Evolutionary conservation across 2,888 invertebrate genomes (phyloP).

Genomic region (Buathra laborator): DNA sequence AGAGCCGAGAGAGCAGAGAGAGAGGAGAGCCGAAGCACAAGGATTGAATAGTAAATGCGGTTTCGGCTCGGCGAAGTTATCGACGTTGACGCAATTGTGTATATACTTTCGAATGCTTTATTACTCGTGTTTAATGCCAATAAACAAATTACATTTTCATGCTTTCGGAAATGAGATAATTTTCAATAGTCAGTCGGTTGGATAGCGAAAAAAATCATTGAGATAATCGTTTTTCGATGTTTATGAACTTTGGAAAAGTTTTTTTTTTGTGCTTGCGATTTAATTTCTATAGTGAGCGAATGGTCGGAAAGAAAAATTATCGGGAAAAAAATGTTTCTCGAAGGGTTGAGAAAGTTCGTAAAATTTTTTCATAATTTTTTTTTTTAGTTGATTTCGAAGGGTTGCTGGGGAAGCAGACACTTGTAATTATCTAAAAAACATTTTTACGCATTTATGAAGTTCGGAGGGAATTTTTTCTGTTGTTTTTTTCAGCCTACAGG

Average conservation of each 20-base stretch:
- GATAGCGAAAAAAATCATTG: background rate
- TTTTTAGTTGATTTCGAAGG: background rate
- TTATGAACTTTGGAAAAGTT: background rate
- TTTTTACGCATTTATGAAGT: background rate
- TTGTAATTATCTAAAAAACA: background rate
- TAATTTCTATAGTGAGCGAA: background rate
- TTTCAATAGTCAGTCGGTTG: background rate
- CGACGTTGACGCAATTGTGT: constrained; percentile 52
- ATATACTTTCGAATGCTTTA: constrained; percentile 46
- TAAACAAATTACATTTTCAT: constrained; percentile 1
- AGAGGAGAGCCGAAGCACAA: constrained; percentile 18
- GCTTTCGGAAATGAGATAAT: background rate
- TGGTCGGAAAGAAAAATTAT: no score
- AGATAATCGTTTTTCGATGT: background rate
- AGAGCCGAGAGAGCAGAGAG: constrained; percentile 22
- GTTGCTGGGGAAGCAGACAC: no score
- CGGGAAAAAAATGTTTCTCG: background rate
- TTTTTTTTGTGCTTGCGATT: background rate
- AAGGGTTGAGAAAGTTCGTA: background rate
- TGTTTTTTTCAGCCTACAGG: background rate
- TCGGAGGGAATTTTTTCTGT: background rate
- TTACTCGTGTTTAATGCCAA: constrained; percentile 18
- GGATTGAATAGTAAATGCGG: constrained; percentile 36
- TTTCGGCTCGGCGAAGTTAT: constrained; percentile 44
- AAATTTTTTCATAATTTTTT: background rate